Evolutionary conservation across 2,797 vertebrate species (phyloP), one percentile per base, ranked within the genome.

Genomic region (Typhlichthys subterraneus): DNA sequence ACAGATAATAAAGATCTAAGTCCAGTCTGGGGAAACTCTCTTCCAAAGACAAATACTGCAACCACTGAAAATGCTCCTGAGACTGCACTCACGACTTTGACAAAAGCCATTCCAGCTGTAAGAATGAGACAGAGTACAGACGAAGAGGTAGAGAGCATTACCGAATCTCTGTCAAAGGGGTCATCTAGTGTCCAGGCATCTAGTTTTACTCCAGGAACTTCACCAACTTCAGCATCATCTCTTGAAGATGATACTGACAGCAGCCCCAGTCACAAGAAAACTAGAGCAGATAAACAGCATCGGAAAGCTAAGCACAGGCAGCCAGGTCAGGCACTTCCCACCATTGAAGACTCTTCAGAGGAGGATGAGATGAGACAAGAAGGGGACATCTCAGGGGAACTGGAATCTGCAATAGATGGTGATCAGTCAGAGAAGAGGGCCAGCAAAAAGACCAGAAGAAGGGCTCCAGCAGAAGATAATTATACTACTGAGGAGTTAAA

Each of bases 191-290:
- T 98, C 56, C 96, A 98, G 67, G 95, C 90, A 54, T 98, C 97
- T 54, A 96, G 96, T 76, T 94, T 98, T 77, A 97, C 96, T 56
- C 95, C 97, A 56, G 95, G 93, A 53, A 96, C 96, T 70, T 99
- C 97, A 60, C 97, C 96, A 61, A 98, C 97, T 2, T 99, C 97
- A 15, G 95, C 96, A 10, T 99, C 98, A 4, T 99, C 98, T 13
- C 89, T 99, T 12, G 97, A 99, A 12, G 97, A 99, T 79, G 98
- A 99, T 69, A 99, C 97, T 79, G 98, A 99, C 86, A 97, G 96
- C 60, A 98, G 97, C 73, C 96, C 97, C 1, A 95, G 94, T 85
- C 95, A 94, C 83, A 95, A 91, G 80, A 97, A 94, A 75, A 70
- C 91, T n/a, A 88, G 86, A 76, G 92, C 92, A n/a, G 95, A 98